Evolutionary conservation across 2,888 invertebrate genomes (phyloP).

Genomic region (Dasysyrphus albostriatus): DNA sequence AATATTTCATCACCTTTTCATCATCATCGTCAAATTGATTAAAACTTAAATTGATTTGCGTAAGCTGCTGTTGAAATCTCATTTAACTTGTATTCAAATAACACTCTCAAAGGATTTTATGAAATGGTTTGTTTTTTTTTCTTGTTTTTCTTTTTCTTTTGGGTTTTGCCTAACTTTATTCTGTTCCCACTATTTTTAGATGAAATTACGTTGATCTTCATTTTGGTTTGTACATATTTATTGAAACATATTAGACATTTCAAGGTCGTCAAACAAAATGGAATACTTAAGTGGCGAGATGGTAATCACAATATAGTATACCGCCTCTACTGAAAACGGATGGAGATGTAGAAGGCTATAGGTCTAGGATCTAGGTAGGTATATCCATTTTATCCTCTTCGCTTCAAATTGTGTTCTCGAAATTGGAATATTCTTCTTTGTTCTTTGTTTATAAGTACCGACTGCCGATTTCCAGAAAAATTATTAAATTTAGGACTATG

Average conservation of each 20-base stretch:
- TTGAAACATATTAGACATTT: conserved; percentile 2
- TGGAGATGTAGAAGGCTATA: background rate
- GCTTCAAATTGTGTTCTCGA: background rate
- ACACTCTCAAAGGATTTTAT: conserved; percentile 33
- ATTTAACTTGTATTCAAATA: conserved; percentile 50
- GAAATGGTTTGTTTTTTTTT: conserved; percentile 5
- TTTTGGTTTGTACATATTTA: background rate
- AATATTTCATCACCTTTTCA: conserved; percentile 44
- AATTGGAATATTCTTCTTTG: background rate
- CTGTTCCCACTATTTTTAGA: background rate
- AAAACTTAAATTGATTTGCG: conserved; percentile 74
- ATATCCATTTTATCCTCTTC: background rate
- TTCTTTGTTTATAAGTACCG: background rate
- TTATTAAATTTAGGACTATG: conserved; percentile 16
- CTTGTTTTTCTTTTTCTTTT: background rate
- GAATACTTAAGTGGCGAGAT: background rate
- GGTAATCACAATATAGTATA: background rate
- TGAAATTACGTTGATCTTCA: background rate
- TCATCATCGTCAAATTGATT: conserved; percentile 65
- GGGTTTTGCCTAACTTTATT: background rate
- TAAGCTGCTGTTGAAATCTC: conserved; percentile 68
- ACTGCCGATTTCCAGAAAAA: background rate
- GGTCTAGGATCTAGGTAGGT: background rate
- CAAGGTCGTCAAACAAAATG: conserved; percentile 15
- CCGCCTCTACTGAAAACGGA: background rate